Percentiles rank a stretch among this genome's conserved stretches.
Evolutionary conservation across 2,888 invertebrate species (phyloP).

Genomic region (Colletes collaris): DNA sequence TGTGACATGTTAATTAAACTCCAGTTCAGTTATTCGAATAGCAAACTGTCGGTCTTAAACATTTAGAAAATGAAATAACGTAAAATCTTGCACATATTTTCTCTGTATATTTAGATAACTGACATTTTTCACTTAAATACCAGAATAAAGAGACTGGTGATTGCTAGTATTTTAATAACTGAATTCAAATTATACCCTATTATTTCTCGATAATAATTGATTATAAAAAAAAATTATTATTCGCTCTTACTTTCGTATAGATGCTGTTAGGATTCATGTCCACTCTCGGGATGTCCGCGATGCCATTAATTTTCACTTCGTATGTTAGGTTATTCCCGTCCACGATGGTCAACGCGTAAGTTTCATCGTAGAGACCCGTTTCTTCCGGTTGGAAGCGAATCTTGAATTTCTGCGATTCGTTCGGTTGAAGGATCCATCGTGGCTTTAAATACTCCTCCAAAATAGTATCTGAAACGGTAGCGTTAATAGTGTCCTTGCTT

Average conservation of each 20-base stretch:
- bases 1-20: slow-evolving; percentile 31
- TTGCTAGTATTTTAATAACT: no score
- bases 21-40: no score
- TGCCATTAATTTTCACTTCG: slow-evolving; percentile 68
- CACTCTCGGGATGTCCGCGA: slow-evolving; percentile 72
- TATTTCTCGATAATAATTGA: no score
- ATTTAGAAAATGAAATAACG: no score
- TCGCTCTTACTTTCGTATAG: slow-evolving; percentile 63
- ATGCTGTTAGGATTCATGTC: slow-evolving; percentile 70
- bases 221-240: no score
- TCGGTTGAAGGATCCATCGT: slow-evolving; percentile 71
- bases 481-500: slow-evolving; percentile 8
- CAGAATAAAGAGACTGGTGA: no score
- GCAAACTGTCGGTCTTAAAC: no score
- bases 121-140: no score
- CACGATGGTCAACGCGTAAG: slow-evolving; percentile 65
- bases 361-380: slow-evolving; percentile 63
- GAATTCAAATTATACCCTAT: no score
- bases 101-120: no score
- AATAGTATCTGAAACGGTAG: background rate
- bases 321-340: slow-evolving; percentile 62
- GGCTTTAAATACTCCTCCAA: slow-evolving; percentile 65
- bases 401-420: slow-evolving; percentile 69
- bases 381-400: slow-evolving; percentile 71
- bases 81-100: no score